Evolutionary conservation across 2,888 invertebrate species (phyloP), one percentile per base, ranked within the genome.

Genomic region (Netelia virgata): DNA sequence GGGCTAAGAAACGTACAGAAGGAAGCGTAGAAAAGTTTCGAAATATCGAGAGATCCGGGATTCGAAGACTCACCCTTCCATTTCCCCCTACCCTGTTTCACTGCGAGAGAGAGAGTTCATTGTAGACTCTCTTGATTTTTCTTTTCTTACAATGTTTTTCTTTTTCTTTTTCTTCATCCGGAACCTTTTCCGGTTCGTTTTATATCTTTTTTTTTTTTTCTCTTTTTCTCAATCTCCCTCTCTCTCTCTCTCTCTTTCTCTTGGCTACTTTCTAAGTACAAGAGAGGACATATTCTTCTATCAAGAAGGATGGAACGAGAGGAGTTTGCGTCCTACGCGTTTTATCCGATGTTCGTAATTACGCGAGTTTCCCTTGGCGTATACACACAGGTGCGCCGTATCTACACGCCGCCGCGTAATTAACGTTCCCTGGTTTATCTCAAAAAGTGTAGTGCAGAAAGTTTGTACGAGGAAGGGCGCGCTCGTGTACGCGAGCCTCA

Each of bases 31-130:
- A 53, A 84, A 82, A 78, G 78, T 85, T 85, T 82, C 11, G 70
- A 85, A 79, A 85, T 85, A 82, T 82, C 82, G 79, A 79, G 61
- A 74, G 74, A 72, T 82, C 78, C 84, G 41, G 70, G 36, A 75
- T 74, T 68, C 68, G 70, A 66, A 75, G 64, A 69, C 28, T 66
- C 28, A 28, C 28, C 28, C 61, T 72, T 9, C 70, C 18, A 41
- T 28, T 5, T 5, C 28, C 28, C 28, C 28, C 5, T 5, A 28
- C 28, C 28, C 28, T 28, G 28, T 28, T 28, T 28, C 43, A 18
- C 23, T n/a, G 18, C 73, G 79, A 79, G 53, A 18, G 55, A 16
- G 77, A 23, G 59, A 85, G 75, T 61, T 85, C 84, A 85, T 84
- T 82, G 75, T 82, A 70, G 75, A 85, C 82, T 78, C 69, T 82